A percentile compares a stretch with the other conserved stretches of the same genome.
Evolutionary conservation across 2,888 invertebrate species (phyloP).

Genomic region (Hetaerina titia): DNA sequence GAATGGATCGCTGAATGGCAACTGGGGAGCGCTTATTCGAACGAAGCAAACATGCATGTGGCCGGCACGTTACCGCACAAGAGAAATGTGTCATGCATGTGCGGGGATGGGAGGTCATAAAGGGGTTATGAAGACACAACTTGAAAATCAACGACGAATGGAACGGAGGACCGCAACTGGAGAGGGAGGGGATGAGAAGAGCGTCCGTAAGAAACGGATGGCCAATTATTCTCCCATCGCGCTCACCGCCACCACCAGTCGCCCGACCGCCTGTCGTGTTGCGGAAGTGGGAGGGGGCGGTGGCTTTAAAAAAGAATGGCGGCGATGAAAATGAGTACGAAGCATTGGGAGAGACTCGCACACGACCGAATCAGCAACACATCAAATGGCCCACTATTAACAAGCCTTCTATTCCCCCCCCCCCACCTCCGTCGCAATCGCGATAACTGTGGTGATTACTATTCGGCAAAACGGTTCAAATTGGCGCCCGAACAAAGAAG

Average conservation of each 20-base stretch:
- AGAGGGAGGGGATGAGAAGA: neutral
- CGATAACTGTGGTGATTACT: neutral
- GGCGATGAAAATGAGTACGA: neutral
- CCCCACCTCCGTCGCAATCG: neutral
- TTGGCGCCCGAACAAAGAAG: neutral
- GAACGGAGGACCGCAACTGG: neutral
- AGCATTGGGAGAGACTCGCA: neutral
- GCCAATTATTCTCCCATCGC: neutral
- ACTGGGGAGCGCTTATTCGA: neutral
- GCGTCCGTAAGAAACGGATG: neutral
- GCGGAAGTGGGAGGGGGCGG: neutral
- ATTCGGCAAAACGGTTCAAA: neutral
- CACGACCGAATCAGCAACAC: neutral
- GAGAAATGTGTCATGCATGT: neutral
- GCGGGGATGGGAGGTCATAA: too few relatives aligned
- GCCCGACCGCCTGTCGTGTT: too few relatives aligned
- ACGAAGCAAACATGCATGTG: neutral
- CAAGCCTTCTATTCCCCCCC: neutral
- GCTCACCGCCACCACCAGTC: too few relatives aligned
- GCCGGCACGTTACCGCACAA: neutral
- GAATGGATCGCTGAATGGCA: neutral
- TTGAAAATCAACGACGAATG: neutral
- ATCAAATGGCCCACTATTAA: neutral
- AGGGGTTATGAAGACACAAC: neutral
- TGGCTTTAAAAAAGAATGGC: neutral